Evolutionary conservation across 2,888 invertebrate genomes (phyloP), one percentile per base, ranked within the genome.

Genomic region (Priocnemis perturbator): DNA sequence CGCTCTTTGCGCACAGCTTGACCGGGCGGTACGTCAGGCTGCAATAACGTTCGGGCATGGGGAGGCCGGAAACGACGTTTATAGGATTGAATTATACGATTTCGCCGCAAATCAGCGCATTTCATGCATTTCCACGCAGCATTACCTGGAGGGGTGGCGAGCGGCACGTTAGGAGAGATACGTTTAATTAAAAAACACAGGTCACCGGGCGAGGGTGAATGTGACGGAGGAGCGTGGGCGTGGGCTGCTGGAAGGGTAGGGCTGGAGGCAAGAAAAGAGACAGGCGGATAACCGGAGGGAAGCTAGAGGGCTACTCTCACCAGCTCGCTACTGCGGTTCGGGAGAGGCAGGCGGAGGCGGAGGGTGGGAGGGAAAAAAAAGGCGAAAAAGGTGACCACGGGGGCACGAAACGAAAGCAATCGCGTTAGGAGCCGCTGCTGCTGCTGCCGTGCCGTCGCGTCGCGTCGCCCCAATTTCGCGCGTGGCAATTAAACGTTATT

Each of bases 401-500:
- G 20, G 37, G 20, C 58, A 19, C 61, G 75, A 71, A 74, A 76
- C 72, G 78, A 79, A 79, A 74, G 80, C 79, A 79, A 78, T 79
- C 80, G 80, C 72, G 74, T 78, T 74, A 76, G 71, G 67, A 71
- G 71, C 73, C 69, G 76, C 44, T n/a, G n/a, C n/a, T 58, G 44
- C 37, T 60, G 62, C 64, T 61, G 68, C 65, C 72, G 69, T 67
- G 30, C 52, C 71, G 68, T 69, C 73, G 72, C 72, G 69, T 67
- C 23, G 48, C 71, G 68, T 69, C 73, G 72, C 72, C 76, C 80
- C 84, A 85, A 85, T 85, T 85, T 81, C 72, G 67, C 74, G 79
- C 79, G 78, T 83, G 81, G 81, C 85, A 85, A 85, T 85, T 84
- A 85, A 85, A 83, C 76, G 77, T 76, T 79, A 78, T 81, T 76